Evolutionary conservation across 92 coral and sea anemone genomes (phyloP), one percentile per base, ranked within the genome.

Genomic region (Muricea muricata): DNA sequence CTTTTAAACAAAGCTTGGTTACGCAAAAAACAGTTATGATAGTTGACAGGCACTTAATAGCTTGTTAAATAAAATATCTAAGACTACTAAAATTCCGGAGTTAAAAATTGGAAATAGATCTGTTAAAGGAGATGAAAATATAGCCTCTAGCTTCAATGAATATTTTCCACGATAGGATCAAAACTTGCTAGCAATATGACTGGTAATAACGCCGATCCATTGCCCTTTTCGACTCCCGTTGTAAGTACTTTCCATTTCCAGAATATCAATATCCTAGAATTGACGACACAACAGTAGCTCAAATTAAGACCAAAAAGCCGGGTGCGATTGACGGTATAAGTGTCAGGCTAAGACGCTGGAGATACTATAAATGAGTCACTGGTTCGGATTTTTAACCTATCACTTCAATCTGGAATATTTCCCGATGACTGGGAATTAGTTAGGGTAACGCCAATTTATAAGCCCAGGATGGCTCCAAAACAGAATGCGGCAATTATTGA

Each of bases 381-480:
- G 58, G 58, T n/a, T n/a, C 7, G 23, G 4, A 52, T 52, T 52
- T 52, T 52, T 21, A 52, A 52, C 23, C 23, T 52, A n/a, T n/a
- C 58, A 13, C 23, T 52, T 8, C 58, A 52, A 52, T 13, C 18
- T 52, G 58, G 58, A 13, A 52, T 52, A 52, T 52, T 52, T 52
- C 58, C 58, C 18, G 58, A 52, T n/a, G 58, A 52, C 23, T 52
- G 58, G 58, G 18, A 52, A 52, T 52, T 52, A 52, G 58, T 21
- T 52, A 52, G 58, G 58, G 58, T 52, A 52, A 52, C 58, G 58
- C 58, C 23, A n/a, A 52, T 52, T n/a, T 13, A 52, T 52, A 52
- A n/a, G n/a, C n/a, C n/a, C n/a, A 52, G 58, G 58, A 52, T n/a
- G 23, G 58, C 58, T 52, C 58, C 15, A 52, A 52, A 52, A 52